Base-by-base conservation (phyloP, 2,113 vertebrate species). In the Oryzias javanicus region DNA sequence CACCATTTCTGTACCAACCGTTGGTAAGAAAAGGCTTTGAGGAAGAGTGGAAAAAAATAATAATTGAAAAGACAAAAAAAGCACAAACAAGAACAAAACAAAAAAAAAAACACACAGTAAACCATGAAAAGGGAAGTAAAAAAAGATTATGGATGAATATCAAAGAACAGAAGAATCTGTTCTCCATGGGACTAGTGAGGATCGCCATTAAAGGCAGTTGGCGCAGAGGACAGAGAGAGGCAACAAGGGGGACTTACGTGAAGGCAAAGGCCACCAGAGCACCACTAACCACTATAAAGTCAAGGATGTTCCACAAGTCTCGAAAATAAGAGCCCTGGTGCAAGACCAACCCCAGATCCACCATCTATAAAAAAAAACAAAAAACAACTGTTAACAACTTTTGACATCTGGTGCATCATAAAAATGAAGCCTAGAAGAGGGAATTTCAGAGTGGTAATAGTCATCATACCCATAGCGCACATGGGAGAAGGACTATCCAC, bases 211-310 rank as follows among this genome's bases (percentile, higher is more conserved):
- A 47, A 18, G 46, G 16, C 17, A 47, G 46, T 10, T 18, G 46
- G 49, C 60, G 29, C n/a, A 64, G 63, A 64, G 70, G 35, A 70
- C n/a, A 64, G 55, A 49, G 61, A 52, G 47, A 65, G 70, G 72
- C 49, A 69, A 75, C 57, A 79, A 79, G 65, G 76, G 81, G 35
- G 72, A 96, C 95, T 97, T 94, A 98, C 96, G 94, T 94, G 93
- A 98, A 97, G 86, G 95, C 96, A 60, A 96, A 97, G 82, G 95
- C 96, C 92, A 98, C 95, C 89, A 98, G 89, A 76, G 95, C 96
- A 89, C 96, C 96, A 91, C 95, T 96, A 94, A 98, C 96, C 90
- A 98, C 96, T 86, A 98, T 97, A 91, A 98, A 98, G 92, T 98
- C 96, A 67, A 97, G 92, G 82, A 98, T 96, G 90, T 98, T 97